Evolutionary conservation across 2,113 vertebrate genomes (phyloP).

Genomic region (Psilopogon haemacephalus): DNA sequence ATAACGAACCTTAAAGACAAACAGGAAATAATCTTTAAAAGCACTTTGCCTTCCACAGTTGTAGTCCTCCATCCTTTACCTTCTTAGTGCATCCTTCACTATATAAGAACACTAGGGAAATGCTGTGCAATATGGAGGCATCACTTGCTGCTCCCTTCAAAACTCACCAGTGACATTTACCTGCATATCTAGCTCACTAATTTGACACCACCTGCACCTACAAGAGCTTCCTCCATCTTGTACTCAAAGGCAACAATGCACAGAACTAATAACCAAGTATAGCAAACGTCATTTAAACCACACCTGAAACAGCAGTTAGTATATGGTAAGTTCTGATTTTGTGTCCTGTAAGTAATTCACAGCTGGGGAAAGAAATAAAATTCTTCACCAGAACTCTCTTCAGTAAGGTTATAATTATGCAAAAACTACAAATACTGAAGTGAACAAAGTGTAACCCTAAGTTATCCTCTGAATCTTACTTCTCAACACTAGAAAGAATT

Average conservation of each 20-base stretch:
- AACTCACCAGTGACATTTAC: neutral
- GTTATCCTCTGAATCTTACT: neutral
- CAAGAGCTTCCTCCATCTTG: neutral
- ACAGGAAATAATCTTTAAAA: neutral
- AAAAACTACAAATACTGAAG: neutral
- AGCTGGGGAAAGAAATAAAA: neutral
- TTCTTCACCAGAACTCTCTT: neutral
- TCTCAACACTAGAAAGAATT: neutral
- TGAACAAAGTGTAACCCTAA: neutral
- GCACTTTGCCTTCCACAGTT: neutral
- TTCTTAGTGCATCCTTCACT: neutral
- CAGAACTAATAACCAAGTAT: neutral
- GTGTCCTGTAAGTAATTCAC: neutral
- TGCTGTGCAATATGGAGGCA: neutral
- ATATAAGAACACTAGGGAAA: neutral
- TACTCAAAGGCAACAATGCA: neutral
- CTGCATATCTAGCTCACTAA: neutral
- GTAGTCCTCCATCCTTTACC: neutral
- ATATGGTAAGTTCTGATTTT: neutral
- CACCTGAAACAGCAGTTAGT: neutral
- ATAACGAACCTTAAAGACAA: slow-evolving; percentile 91
- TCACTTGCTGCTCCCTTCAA: neutral
- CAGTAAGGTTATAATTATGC: neutral
- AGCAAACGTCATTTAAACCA: neutral
- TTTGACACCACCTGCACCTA: neutral